Evolutionary conservation across 2,797 vertebrate genomes (phyloP), one percentile per base, ranked within the genome.

Genomic region (Epinephelus malabaricus): DNA sequence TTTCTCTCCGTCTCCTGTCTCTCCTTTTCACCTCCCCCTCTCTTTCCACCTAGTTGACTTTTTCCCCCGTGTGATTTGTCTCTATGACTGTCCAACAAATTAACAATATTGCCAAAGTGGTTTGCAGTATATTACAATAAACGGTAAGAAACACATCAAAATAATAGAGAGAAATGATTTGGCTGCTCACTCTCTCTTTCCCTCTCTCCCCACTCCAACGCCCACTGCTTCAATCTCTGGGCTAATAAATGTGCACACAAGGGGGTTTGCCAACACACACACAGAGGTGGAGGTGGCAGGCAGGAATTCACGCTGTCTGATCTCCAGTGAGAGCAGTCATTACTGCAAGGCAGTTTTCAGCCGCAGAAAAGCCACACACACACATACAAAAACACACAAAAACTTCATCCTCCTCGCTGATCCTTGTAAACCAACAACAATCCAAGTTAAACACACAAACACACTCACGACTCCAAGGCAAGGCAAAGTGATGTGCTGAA

Each of bases 131-230:
- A 84, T 87, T 80, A 76, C 71, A 82, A 70, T 83, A 81, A 81
- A 83, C 78, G 72, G 69, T 69, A 70, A 84, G 79, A 83, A 86
- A 79, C 73, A 67, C 72, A 75, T 85, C 76, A 76, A 65, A 76
- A 86, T 91, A 81, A 87, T 87, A 47, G 61, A 83, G 77, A 84
- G 62, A 78, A 77, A 86, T 85, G 73, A 83, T 86, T 81, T 3
- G 11, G 38, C 69, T 73, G 67, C 45, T 65, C 54, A 21, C 46
- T 68, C 68, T 68, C 53, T 55, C 46, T 51, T 34, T 53, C 43
- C 43, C 11, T 56, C 76, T 43, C 23, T 50, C 66, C 60, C 27
- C 55, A 78, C 66, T 82, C 45, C 0, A 62, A 83, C 86, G 38
- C 84, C 88, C 82, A 84, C 83, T 19, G 63, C 69, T 78, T 84